These are phyloP conservation scores for Amaurobius ferox DNA, from an alignment of 2,888 invertebrate genomes.

Conservation along the genomic window DNA sequence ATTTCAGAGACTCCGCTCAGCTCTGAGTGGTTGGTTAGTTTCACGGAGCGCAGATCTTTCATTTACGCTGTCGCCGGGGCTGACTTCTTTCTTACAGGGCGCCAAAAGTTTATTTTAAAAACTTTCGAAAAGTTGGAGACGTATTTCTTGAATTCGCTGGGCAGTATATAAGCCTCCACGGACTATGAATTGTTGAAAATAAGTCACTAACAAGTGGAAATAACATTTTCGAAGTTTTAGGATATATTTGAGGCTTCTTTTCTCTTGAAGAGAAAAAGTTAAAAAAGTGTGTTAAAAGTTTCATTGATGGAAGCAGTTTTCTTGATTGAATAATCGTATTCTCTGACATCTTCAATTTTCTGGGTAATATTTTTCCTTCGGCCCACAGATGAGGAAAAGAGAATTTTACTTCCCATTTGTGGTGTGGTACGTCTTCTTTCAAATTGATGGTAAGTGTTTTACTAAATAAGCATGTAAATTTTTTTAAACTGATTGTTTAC, in stretches of 20 bases:
- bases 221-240: neutral
- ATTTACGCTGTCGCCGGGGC: neutral
- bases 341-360: neutral
- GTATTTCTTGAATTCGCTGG: neutral
- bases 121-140: constrained; percentile 23
- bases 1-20: constrained; percentile 39
- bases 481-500: too few species aligned
- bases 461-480: too few species aligned
- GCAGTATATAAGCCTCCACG: neutral
- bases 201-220: neutral
- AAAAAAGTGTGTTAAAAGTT: constrained; percentile 27
- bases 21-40: constrained; percentile 36
- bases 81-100: neutral
- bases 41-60: neutral
- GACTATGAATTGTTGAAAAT: neutral
- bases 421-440: constrained; percentile 51
- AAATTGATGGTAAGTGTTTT: constrained; percentile 50
- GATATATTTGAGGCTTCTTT: constrained; percentile 25
- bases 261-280: neutral
- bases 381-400: constrained; percentile 49
- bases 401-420: constrained; percentile 52
- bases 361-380: constrained; percentile 17
- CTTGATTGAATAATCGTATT: neutral
- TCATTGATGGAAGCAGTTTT: neutral
- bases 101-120: constrained; percentile 33